Conservation (phyloP, 2,888 invertebrate genomes). For the Thymelicus acteon region DNA sequence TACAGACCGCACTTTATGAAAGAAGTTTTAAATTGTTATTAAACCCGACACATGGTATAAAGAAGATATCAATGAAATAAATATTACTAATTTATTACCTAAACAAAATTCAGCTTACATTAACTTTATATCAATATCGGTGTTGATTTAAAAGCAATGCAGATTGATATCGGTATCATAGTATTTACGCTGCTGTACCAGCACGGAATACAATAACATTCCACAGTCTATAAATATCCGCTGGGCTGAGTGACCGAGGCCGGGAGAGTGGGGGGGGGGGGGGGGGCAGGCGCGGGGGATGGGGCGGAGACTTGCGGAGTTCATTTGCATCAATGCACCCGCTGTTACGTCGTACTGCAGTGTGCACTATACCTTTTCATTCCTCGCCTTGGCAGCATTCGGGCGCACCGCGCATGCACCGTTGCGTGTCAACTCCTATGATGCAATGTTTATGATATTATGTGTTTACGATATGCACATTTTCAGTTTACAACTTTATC, state of each 20-base stretch:
- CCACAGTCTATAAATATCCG: slow-evolving; percentile 71
- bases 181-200: slow-evolving; percentile 37
- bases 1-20: too few species aligned
- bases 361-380: slow-evolving; percentile 16
- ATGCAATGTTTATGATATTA: background rate
- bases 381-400: slow-evolving; percentile 4
- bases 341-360: slow-evolving; percentile 45
- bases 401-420: slow-evolving; percentile 6
- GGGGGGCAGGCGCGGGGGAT: slow-evolving; percentile 46
- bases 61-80: too few species aligned
- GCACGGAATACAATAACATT: slow-evolving; percentile 73
- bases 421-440: background rate
- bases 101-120: too few species aligned
- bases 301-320: slow-evolving; percentile 65
- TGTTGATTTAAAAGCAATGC: too few species aligned
- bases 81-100: too few species aligned
- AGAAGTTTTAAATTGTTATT: too few species aligned
- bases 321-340: slow-evolving; percentile 72
- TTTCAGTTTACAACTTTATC: background rate
- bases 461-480: slow-evolving; percentile 4
- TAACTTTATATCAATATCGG: too few species aligned
- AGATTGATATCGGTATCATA: slow-evolving; percentile 26
- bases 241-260: slow-evolving; percentile 58
- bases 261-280: slow-evolving; percentile 42
- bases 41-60: too few species aligned